A percentile compares a stretch with the other conserved stretches of the same genome.
These are phyloP conservation scores for Arnoldichthys spilopterus DNA, from an alignment of 2,797 vertebrate species.

Conservation along the genomic window DNA sequence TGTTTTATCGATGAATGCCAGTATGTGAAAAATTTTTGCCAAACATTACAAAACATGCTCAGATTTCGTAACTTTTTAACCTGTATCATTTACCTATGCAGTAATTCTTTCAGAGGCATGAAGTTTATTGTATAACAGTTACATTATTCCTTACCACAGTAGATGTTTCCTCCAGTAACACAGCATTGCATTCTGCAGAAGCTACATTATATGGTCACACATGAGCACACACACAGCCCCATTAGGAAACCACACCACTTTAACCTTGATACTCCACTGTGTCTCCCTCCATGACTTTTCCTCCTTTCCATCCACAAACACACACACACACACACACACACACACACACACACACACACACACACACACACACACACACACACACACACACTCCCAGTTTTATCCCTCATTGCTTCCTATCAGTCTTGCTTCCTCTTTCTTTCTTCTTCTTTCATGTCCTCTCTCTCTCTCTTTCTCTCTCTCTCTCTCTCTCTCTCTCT, in stretches of 20 bases:
- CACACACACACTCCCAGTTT: constrained; percentile 5
- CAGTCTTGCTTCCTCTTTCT: constrained; percentile 14
- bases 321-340: constrained; percentile 24
- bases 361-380: constrained; percentile 7
- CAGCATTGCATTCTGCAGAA: not conserved
- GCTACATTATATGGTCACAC: not conserved
- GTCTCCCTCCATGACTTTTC: constrained; percentile 29
- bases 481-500: constrained; percentile 20
- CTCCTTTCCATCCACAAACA: not conserved
- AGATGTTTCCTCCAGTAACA: constrained; percentile 16
- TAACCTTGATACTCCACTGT: constrained; percentile 49
- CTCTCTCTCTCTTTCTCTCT: constrained; percentile 20
- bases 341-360: not conserved
- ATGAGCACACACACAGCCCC: not conserved
- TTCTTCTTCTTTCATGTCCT: constrained; percentile 1
- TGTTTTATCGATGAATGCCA: too few species aligned
- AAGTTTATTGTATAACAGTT: not conserved
- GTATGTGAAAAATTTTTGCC: too few species aligned
- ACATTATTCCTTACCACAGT: not conserved
- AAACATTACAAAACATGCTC: too few species aligned
- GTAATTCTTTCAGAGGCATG: not conserved
- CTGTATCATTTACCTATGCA: not conserved
- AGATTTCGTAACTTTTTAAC: too few species aligned
- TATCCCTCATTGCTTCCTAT: constrained; percentile 39
- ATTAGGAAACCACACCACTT: constrained; percentile 36